Conservation (phyloP, 2,888 invertebrate species). For the Plagodis dolabraria region DNA sequence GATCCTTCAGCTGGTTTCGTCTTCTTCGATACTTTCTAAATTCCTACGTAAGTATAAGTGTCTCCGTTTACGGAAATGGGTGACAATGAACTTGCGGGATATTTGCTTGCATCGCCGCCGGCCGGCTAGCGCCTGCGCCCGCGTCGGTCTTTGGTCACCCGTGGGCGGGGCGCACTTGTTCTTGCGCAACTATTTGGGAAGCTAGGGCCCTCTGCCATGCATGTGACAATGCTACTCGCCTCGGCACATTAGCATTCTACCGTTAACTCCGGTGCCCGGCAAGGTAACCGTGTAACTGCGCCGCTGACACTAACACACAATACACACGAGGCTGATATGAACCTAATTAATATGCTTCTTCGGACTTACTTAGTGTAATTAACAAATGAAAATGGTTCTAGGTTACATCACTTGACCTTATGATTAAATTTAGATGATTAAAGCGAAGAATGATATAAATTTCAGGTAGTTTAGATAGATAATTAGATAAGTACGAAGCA, state of each 20-base stretch:
- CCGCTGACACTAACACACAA: constrained; percentile 34
- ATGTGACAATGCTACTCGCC: constrained; percentile 64
- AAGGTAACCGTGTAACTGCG: constrained; percentile 35
- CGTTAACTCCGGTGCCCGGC: constrained; percentile 66
- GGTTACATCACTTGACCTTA: constrained; percentile 38
- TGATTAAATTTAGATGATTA: constrained; percentile 20
- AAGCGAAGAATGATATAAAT: no score
- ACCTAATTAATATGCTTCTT: constrained; percentile 39
- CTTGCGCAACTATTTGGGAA: constrained; percentile 76
- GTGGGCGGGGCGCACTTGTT: constrained; percentile 70
- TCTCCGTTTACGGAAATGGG: constrained; percentile 42
- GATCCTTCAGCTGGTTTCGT: constrained; percentile 18
- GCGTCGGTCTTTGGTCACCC: constrained; percentile 40
- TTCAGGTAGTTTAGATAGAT: no score
- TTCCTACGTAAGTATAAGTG: constrained; percentile 31
- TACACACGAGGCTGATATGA: constrained; percentile 32
- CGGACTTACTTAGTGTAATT: constrained; percentile 37
- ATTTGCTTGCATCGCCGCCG: constrained; percentile 44
- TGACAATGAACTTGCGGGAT: constrained; percentile 77
- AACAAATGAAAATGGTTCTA: constrained; percentile 35
- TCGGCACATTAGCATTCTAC: constrained; percentile 78
- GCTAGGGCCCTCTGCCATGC: constrained; percentile 51
- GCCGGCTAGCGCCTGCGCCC: constrained; percentile 41
- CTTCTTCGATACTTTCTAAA: constrained; percentile 35
- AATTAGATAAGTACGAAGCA: no score